Percentiles rank a stretch among this genome's conserved stretches.
Evolutionary conservation across 2,113 vertebrate species (phyloP).

Genomic region (Anoura caudifer): DNA sequence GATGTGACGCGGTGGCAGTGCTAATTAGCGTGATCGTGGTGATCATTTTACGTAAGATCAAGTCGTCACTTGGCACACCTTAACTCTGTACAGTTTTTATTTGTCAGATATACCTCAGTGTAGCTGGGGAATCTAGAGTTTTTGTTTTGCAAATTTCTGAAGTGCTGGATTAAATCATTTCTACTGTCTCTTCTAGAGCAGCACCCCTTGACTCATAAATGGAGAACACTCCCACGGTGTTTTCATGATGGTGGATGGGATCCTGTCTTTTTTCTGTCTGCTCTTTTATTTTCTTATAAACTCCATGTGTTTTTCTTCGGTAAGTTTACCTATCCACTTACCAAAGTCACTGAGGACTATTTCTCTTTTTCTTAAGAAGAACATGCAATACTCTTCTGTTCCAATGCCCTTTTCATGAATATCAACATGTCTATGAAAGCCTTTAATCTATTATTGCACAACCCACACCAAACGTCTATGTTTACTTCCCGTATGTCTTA

Average conservation of each 20-base stretch:
- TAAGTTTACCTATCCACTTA: not conserved
- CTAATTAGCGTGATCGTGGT: not conserved
- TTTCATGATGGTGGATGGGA: not conserved
- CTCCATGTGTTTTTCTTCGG: not conserved
- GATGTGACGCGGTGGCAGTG: not conserved
- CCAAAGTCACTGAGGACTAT: not conserved
- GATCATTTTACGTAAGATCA: not conserved
- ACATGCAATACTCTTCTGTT: not conserved
- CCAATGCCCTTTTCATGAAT: not conserved
- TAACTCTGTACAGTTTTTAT: not conserved
- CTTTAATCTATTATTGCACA: not conserved
- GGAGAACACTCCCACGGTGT: not conserved
- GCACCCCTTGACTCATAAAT: not conserved
- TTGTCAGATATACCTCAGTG: not conserved
- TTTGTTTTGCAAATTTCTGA: slow-evolving; percentile 6
- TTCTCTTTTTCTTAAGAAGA: slow-evolving; percentile 8
- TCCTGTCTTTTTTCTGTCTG: not conserved
- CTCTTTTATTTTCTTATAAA: not conserved
- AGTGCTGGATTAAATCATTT: not conserved
- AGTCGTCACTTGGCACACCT: not conserved
- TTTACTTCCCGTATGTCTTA: not conserved
- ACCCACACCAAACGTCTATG: not conserved
- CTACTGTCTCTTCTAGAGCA: not conserved
- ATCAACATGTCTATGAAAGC: not conserved
- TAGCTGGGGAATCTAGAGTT: not conserved